Conservation (phyloP, 2,797 vertebrate genomes). For the Urosaurus nigricauda region DNA sequence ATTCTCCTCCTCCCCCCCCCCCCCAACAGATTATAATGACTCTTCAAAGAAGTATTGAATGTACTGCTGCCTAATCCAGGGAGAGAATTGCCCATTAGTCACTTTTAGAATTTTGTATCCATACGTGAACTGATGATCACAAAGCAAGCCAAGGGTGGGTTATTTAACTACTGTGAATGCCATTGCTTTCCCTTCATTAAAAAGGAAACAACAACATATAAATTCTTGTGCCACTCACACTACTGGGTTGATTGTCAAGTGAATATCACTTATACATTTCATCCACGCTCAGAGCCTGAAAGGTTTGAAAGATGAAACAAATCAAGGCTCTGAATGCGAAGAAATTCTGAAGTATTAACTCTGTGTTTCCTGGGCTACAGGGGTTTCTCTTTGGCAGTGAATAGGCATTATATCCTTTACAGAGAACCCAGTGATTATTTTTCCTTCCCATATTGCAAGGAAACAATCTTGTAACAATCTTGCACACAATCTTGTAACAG, state of each 20-base stretch:
- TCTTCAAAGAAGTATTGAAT: conserved; percentile 74
- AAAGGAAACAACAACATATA: conserved; percentile 16
- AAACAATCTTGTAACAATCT: too few relatives aligned
- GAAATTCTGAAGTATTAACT: conserved; percentile 59
- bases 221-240: conserved; percentile 58
- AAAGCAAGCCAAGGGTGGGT: conserved; percentile 59
- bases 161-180: conserved; percentile 64
- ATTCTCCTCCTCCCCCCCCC: conserved; percentile 46
- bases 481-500: not conserved
- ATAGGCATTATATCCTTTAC: conserved; percentile 47
- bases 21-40: conserved; percentile 74
- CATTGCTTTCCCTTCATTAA: conserved; percentile 39
- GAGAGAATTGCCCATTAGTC: conserved; percentile 67
- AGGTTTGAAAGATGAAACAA: conserved; percentile 49
- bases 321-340: conserved; percentile 61
- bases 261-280: conserved; percentile 66
- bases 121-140: conserved; percentile 60
- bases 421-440: conserved; percentile 24
- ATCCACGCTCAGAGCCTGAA: conserved; percentile 58
- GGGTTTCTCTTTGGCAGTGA: conserved; percentile 37
- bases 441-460: not conserved
- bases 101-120: conserved; percentile 58
- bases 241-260: conserved; percentile 57
- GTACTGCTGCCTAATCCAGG: conserved; percentile 60
- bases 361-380: conserved; percentile 34